These are phyloP conservation scores for Campylomormyrus numenius DNA, from an alignment of 2,113 vertebrate genomes.

Conservation along the genomic window DNA sequence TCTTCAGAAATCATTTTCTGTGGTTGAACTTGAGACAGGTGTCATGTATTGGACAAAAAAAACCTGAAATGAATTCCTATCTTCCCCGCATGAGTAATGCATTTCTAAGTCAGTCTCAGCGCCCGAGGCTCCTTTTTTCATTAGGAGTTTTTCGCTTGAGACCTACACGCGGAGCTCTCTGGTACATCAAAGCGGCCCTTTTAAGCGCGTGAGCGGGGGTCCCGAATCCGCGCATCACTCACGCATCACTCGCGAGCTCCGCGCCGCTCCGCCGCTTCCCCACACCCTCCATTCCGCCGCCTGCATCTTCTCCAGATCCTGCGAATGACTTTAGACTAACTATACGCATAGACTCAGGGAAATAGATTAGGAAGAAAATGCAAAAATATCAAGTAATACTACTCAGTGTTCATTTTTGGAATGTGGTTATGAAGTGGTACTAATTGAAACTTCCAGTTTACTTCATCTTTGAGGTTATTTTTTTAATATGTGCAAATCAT, in stretches of 20 bases:
- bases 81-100: not conserved
- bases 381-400: not conserved
- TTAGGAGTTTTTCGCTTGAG: constrained; percentile 11
- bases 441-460: not conserved
- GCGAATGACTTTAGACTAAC: not conserved
- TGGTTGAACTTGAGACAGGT: not conserved
- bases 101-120: not conserved
- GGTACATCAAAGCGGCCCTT: constrained; percentile 16
- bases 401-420: not conserved
- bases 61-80: constrained; percentile 8
- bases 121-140: not conserved
- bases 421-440: not conserved
- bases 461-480: not conserved
- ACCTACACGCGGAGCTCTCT: not conserved
- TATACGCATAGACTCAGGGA: not conserved
- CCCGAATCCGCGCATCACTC: not conserved
- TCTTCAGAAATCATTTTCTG: not conserved
- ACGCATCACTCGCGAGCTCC: not conserved
- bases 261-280: not conserved
- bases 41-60: not conserved
- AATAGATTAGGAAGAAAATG: not conserved
- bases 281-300: not conserved
- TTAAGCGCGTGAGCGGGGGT: not conserved
- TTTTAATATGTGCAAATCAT: not conserved
- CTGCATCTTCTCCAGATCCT: not conserved